Base-by-base conservation (phyloP, 2,797 vertebrate species). In the Simalia tracyae region DNA sequence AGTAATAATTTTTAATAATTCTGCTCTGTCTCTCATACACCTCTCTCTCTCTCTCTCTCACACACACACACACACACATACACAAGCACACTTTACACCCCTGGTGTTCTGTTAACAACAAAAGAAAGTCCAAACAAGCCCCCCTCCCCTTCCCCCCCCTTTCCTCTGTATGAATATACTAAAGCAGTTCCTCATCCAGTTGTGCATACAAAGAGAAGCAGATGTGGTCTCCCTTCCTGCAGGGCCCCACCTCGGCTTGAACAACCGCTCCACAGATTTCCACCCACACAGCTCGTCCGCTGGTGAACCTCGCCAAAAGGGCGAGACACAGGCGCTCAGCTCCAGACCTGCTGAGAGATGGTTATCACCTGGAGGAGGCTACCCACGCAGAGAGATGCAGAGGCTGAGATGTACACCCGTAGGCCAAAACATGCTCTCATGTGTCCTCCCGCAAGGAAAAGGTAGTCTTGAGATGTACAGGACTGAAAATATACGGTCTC, bases 351-450 rank as follows among this genome's bases (percentile, higher is more conserved):
- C 87, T 11, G 61, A 86, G 64, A 89, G 54, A 89, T 15, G 56
- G 46, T 63, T 61, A 81, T 81, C 64, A 86, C 56, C 31, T 31
- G 57, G 87, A 63, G 57, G 50, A 5, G n/a, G 28, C n/a, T 11
- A 5, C 46, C 92, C 87, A 42, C 4, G 5, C 90, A 63, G 42
- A 64, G 46, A 56, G 31, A 31, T 2, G 9, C 2, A 22, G 9
- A 46, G 56, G 17, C 22, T 6, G 36, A 60, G 54, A 92, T 86
- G 22, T n/a, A 68, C 26, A 46, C 91, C 87, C 54, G 17, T 92
- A 86, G 66, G 66, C 54, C 94, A 88, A 94, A 93, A 95, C 95
- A 95, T 93, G 0, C 22, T 36, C 19, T 57, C 50, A n/a, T 63
- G 26, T 36, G 11, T 63, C 60, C 56, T 14, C 24, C 17, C 4